These are phyloP conservation scores for Caenorhabditis angaria DNA, from an alignment of 2,888 invertebrate species.

Conservation along the genomic window DNA sequence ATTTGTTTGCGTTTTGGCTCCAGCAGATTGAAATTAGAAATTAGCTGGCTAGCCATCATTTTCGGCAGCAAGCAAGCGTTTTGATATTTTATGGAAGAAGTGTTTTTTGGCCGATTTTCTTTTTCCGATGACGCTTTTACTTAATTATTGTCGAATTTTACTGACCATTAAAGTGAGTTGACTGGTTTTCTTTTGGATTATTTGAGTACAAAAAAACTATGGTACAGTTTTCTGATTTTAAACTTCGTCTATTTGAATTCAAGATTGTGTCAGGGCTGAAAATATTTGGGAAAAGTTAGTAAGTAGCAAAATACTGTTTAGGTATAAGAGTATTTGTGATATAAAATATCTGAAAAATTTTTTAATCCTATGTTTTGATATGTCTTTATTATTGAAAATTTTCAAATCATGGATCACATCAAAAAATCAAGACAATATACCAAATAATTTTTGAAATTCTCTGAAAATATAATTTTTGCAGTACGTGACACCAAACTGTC, in stretches of 20 bases:
- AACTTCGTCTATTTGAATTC: too few relatives aligned
- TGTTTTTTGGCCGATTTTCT: neutral
- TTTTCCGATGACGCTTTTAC: constrained; percentile 5
- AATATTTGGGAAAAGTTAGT: too few relatives aligned
- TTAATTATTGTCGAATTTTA: constrained; percentile 32
- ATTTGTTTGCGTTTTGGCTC: constrained; percentile 43
- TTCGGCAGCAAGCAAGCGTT: neutral
- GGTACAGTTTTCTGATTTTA: too few relatives aligned
- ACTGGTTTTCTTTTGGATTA: neutral
- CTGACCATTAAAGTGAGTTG: constrained; percentile 33
- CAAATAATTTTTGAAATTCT: neutral
- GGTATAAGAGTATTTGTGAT: too few relatives aligned
- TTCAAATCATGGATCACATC: too few relatives aligned
- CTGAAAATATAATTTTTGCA: constrained; percentile 23
- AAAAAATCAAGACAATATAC: too few relatives aligned
- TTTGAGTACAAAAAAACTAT: constrained; percentile 4
- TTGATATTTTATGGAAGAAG: neutral
- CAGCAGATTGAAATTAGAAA: constrained; percentile 31
- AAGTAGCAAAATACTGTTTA: too few relatives aligned
- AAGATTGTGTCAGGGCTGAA: too few relatives aligned
- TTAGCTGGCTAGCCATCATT: constrained; percentile 23
- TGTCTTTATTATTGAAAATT: too few relatives aligned
- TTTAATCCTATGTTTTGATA: too few relatives aligned
- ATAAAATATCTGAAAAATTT: too few relatives aligned
- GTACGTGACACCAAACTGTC: constrained; percentile 42